These are phyloP conservation scores for Callorhinus ursinus DNA, from an alignment of 2,113 vertebrate species.

Conservation along the genomic window DNA sequence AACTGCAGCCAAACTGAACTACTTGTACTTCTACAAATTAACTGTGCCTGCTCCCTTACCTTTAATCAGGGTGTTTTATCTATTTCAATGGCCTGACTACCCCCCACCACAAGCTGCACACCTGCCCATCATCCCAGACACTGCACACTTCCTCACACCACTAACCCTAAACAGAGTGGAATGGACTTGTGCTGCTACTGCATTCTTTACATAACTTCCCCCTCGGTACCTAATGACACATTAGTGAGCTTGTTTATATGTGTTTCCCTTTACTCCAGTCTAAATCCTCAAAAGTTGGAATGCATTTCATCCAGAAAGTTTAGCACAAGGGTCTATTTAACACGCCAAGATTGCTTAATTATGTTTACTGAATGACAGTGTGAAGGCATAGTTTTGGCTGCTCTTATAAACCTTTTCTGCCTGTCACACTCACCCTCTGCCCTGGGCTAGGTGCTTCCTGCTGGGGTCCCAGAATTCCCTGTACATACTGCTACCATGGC, in stretches of 20 bases:
- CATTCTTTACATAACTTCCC: not conserved
- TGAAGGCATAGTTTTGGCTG: not conserved
- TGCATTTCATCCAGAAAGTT: not conserved
- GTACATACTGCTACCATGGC: too few relatives aligned
- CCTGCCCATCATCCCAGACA: not conserved
- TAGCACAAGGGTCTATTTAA: not conserved
- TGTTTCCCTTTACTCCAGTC: not conserved
- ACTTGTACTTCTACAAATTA: not conserved
- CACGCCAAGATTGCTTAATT: not conserved
- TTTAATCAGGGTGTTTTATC: not conserved
- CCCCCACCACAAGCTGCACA: too few relatives aligned
- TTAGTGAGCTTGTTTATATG: not conserved
- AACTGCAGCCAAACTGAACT: not conserved
- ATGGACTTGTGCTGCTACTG: rapidly evolving
- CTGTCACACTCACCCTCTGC: not conserved
- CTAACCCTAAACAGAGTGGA: not conserved
- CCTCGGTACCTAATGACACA: not conserved
- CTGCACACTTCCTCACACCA: too few relatives aligned
- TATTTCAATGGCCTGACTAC: not conserved
- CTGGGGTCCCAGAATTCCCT: not conserved
- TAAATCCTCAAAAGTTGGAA: not conserved
- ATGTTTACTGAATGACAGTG: not conserved
- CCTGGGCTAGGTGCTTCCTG: not conserved
- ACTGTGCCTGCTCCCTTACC: not conserved
- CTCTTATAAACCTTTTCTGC: not conserved